Evolutionary conservation across 2,113 vertebrate species (phyloP).

Genomic region (Gavialis gangeticus): DNA sequence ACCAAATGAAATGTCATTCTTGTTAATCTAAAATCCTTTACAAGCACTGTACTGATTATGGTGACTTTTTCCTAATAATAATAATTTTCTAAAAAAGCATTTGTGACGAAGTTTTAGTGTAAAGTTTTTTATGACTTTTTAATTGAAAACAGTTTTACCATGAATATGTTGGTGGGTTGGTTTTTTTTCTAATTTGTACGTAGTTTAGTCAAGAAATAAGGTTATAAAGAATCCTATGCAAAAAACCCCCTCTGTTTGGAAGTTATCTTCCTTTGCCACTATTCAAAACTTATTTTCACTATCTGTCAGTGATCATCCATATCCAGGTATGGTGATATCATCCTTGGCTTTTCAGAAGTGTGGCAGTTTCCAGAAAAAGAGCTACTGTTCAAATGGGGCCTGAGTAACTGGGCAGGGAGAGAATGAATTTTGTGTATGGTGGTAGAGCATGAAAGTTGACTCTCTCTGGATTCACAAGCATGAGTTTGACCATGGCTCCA

Average conservation of each 20-base stretch:
- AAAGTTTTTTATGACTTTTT: neutral
- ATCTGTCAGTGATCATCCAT: neutral
- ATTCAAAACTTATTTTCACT: neutral
- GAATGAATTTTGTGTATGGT: neutral
- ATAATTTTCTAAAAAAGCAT: neutral
- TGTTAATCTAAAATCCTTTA: neutral
- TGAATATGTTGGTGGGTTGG: neutral
- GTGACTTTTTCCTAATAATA: too few relatives aligned
- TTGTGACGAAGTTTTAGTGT: neutral
- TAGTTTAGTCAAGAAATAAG: neutral
- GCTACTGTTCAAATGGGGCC: neutral
- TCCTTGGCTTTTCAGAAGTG: neutral
- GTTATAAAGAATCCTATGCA: neutral
- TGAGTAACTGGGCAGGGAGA: neutral
- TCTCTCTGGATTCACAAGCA: too few relatives aligned
- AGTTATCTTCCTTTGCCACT: neutral
- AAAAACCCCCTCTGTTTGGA: neutral
- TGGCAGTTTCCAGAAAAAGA: neutral
- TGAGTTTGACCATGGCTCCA: too few relatives aligned
- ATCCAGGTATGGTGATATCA: neutral
- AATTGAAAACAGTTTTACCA: neutral
- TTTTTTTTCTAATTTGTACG: neutral
- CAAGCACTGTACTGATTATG: neutral
- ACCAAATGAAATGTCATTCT: neutral
- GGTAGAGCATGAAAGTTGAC: too few relatives aligned